Evolutionary conservation across 2,888 invertebrate species (phyloP).

Genomic region (Timema cristinae): DNA sequence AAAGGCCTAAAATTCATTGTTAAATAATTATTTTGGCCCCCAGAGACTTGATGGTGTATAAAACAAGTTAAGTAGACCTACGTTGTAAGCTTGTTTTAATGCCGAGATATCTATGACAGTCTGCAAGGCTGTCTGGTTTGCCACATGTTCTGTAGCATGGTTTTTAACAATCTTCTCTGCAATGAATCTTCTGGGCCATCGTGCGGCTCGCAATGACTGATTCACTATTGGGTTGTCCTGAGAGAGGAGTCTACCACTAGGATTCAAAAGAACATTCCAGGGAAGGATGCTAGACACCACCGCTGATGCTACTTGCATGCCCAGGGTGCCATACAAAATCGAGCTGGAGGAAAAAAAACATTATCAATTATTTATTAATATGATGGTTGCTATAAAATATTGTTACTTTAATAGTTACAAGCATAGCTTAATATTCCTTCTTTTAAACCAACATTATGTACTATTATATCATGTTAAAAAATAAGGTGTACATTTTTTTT

Average conservation of each 20-base stretch:
- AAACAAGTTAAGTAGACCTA: constrained; percentile 27
- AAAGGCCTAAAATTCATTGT: no score
- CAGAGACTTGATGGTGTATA: no score
- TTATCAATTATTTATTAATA: neutral
- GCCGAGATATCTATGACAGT: constrained; percentile 41
- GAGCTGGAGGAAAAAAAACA: constrained; percentile 41
- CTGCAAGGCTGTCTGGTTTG: constrained; percentile 41
- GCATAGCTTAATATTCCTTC: no score
- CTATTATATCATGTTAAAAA: no score
- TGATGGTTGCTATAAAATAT: no score
- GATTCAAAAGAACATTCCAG: constrained; percentile 43
- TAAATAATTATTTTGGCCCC: no score
- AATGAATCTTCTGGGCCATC: constrained; percentile 36
- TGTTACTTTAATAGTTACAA: no score
- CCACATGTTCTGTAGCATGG: constrained; percentile 33
- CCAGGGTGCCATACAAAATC: constrained; percentile 49
- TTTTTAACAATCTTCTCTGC: constrained; percentile 34
- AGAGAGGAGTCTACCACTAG: constrained; percentile 44
- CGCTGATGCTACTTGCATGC: constrained; percentile 48
- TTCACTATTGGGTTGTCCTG: constrained; percentile 43
- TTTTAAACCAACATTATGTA: no score
- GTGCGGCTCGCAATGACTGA: constrained; percentile 38
- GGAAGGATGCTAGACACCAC: constrained; percentile 47
- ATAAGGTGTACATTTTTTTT: no score
- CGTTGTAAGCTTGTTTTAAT: constrained; percentile 43